Conservation (phyloP, 2,888 invertebrate species). For the Actias luna region DNA sequence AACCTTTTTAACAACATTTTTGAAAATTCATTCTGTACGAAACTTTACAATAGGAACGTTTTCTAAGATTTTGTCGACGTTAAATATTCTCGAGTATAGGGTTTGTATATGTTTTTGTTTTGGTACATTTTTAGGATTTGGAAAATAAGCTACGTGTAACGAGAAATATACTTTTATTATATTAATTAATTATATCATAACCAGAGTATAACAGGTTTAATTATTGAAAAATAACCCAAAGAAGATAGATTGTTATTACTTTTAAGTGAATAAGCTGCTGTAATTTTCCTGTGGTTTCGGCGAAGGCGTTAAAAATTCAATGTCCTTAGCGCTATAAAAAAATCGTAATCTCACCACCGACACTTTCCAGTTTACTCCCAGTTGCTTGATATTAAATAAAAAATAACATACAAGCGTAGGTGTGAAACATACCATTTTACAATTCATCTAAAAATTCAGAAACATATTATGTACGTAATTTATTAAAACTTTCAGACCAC, state of each 20-base stretch:
- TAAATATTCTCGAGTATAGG: too few species aligned
- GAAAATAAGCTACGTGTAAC: too few species aligned
- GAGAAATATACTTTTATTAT: too few species aligned
- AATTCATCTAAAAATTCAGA: not conserved
- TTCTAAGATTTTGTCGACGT: too few species aligned
- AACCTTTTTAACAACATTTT: too few species aligned
- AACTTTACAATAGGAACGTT: too few species aligned
- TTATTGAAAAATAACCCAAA: not conserved
- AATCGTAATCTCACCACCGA: not conserved
- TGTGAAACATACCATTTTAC: not conserved
- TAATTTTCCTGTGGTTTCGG: not conserved
- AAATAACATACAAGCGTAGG: not conserved
- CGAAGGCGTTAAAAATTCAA: not conserved
- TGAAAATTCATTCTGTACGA: too few species aligned
- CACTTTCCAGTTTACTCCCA: not conserved
- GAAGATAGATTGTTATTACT: too few species aligned
- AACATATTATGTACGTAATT: not conserved
- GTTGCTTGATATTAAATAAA: not conserved
- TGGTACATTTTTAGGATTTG: too few species aligned
- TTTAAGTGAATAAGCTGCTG: not conserved
- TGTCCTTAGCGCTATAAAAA: not conserved
- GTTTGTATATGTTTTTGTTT: too few species aligned
- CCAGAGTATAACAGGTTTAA: too few species aligned
- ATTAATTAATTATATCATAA: too few species aligned
- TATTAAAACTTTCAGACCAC: slow-evolving; percentile 14